phyloP scores from a whole-genome alignment of 2,113 vertebrate species.

The Varanus salvator region DNA sequence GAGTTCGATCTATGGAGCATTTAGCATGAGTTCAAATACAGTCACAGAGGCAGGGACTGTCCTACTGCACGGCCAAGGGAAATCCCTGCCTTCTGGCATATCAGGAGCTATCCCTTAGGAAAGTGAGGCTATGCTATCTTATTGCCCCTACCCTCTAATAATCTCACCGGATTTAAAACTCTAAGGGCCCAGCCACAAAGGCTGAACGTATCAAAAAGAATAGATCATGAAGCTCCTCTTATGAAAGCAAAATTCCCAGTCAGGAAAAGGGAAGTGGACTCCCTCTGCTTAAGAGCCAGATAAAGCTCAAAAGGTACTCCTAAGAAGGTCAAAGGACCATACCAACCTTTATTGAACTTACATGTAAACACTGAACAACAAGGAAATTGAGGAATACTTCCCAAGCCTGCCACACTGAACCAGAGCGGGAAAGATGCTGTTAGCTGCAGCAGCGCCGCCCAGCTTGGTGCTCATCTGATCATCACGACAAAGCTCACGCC shows the following conservation, averaged over 20 bases:
- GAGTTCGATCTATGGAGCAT: neutral
- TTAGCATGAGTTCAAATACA: conserved; percentile 53
- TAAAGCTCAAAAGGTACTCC: conserved; percentile 59
- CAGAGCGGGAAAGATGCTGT: neutral
- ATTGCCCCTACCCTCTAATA: neutral
- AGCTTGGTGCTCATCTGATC: conserved; percentile 55
- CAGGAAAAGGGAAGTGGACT: conserved; percentile 19
- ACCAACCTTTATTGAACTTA: conserved; percentile 76
- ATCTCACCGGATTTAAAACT: conserved; percentile 30
- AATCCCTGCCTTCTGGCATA: conserved; percentile 15
- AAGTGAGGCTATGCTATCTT: conserved; percentile 8
- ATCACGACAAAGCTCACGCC: conserved; percentile 49
- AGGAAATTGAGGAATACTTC: conserved; percentile 57
- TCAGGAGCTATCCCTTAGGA: conserved; percentile 35
- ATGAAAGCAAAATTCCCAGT: conserved; percentile 32
- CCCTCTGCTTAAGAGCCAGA: conserved; percentile 38
- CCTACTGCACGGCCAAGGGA: conserved; percentile 41
- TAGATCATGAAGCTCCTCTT: neutral
- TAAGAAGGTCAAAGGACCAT: conserved; percentile 65
- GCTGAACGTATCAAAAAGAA: neutral
- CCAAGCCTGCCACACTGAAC: neutral
- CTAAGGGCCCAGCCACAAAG: conserved; percentile 10
- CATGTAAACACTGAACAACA: conserved; percentile 77
- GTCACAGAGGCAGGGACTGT: conserved; percentile 35
- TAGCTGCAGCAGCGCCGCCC: conserved; percentile 9